Conservation (phyloP, 64 coral and sea anemone genomes). For the Montipora cactus region DNA sequence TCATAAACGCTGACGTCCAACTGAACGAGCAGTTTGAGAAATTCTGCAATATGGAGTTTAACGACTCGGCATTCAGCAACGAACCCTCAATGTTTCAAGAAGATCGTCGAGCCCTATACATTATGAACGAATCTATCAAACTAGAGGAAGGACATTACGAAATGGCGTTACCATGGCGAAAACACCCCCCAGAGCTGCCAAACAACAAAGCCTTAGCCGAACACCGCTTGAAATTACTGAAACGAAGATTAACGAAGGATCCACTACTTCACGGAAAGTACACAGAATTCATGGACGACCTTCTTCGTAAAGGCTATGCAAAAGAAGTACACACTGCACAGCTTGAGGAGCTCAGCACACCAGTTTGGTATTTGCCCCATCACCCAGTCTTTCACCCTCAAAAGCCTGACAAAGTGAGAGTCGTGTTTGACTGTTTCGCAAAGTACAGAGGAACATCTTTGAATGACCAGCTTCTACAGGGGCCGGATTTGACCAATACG, state of each 20-base stretch:
- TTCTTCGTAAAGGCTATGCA: slow-evolving; percentile 35
- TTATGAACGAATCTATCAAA: slow-evolving; percentile 22
- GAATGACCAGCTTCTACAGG: slow-evolving; percentile 19
- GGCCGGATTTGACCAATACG: background rate
- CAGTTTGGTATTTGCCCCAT: slow-evolving; percentile 47
- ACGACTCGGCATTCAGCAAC: background rate
- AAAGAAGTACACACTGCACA: background rate
- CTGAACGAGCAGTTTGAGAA: slow-evolving; percentile 2
- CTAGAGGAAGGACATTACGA: slow-evolving; percentile 61
- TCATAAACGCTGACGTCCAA: slow-evolving; percentile 4
- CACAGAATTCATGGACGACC: slow-evolving; percentile 6
- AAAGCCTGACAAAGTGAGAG: too few species aligned
- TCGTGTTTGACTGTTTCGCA: background rate
- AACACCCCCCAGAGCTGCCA: slow-evolving; percentile 9
- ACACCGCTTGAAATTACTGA: background rate
- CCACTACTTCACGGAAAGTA: slow-evolving; percentile 33
- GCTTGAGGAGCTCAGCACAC: background rate
- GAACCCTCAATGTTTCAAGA: slow-evolving; percentile 23
- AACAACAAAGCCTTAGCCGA: slow-evolving; percentile 39
- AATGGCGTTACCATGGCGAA: slow-evolving; percentile 27
- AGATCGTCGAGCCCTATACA: slow-evolving; percentile 9
- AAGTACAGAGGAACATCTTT: slow-evolving; percentile 19
- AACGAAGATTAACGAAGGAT: slow-evolving; percentile 36
- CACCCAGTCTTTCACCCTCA: slow-evolving; percentile 11
- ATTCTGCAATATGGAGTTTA: slow-evolving; percentile 22